These are phyloP conservation scores for Crotophaga sulcirostris DNA, from an alignment of 2,113 vertebrate genomes.

Conservation along the genomic window DNA sequence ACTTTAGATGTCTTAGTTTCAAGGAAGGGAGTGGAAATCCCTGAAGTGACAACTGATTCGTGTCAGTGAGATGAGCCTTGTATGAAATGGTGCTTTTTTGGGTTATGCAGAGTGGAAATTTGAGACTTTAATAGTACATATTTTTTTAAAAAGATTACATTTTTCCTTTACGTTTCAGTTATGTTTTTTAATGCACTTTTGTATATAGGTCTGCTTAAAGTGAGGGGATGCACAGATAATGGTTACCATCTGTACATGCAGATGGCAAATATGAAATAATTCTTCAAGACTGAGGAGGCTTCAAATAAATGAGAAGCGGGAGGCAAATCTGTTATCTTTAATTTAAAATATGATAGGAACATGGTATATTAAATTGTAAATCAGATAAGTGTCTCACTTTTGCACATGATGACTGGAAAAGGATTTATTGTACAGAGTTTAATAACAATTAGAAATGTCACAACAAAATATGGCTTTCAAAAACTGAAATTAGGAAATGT, in stretches of 20 bases:
- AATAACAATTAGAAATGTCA: background rate
- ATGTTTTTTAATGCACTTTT: background rate
- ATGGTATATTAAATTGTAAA: background rate
- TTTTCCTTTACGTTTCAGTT: background rate
- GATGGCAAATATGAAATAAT: background rate
- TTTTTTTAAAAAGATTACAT: background rate
- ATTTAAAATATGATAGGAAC: background rate
- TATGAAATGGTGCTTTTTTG: background rate
- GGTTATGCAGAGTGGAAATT: background rate
- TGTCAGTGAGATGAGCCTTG: background rate
- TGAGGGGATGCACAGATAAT: background rate
- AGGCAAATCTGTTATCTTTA: background rate
- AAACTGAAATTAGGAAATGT: no score
- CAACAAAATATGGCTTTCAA: background rate
- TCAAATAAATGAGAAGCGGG: background rate
- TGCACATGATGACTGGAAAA: background rate
- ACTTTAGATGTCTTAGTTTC: background rate
- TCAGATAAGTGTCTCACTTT: background rate
- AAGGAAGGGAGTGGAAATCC: background rate
- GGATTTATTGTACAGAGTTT: background rate
- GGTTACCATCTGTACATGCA: constrained; percentile 4
- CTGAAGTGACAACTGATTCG: background rate
- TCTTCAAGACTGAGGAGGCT: background rate
- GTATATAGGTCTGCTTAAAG: background rate
- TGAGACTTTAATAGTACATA: background rate